Percentiles rank a stretch among this genome's conserved stretches.
These are phyloP conservation scores for Drosophila heteroneura DNA, from an alignment of 2,888 invertebrate genomes.

Conservation along the genomic window DNA sequence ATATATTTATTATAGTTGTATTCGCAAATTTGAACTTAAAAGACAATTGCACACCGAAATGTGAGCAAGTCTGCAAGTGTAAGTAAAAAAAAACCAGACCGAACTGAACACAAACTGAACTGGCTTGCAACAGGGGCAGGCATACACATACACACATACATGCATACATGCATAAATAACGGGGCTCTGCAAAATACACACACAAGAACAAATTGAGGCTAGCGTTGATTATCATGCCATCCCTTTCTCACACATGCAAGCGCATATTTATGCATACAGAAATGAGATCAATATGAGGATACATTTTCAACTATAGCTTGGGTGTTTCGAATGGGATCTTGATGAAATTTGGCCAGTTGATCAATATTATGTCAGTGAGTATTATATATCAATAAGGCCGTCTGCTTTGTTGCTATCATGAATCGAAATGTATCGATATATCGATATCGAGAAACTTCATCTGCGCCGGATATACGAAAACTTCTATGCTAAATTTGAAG, in stretches of 20 bases:
- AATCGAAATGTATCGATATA: background rate
- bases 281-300: background rate
- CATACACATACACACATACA: background rate
- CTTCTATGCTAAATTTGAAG: background rate
- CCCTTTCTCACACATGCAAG: background rate
- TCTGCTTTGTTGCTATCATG: background rate
- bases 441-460: background rate
- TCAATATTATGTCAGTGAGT: background rate
- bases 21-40: background rate
- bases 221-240: background rate
- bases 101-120: background rate
- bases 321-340: background rate
- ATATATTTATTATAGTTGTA: background rate
- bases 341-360: background rate
- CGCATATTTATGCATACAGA: background rate
- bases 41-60: background rate
- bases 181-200: background rate
- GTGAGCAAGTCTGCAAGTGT: background rate
- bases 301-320: background rate
- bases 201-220: background rate
- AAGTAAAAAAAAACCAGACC: background rate
- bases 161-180: background rate
- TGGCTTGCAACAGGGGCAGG: background rate
- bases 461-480: background rate
- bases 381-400: background rate